Percentiles rank a stretch among this genome's conserved stretches.
These are phyloP conservation scores for Alviniconcha marisindica DNA, from an alignment of 1,140 invertebrate species.

Conservation along the genomic window DNA sequence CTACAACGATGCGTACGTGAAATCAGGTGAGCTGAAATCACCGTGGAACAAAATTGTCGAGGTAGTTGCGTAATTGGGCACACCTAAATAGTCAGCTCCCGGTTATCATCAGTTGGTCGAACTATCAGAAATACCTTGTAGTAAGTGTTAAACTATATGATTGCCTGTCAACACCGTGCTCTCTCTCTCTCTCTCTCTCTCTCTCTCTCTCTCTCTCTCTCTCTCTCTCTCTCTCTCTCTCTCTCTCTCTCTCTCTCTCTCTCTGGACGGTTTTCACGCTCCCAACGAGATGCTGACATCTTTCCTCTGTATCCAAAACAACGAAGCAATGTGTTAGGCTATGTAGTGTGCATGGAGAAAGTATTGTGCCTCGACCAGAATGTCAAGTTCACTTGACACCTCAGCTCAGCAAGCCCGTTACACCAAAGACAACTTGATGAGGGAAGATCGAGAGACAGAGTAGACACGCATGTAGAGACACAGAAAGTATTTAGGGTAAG, in stretches of 20 bases:
- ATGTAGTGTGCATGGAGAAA: no score
- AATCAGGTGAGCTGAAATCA: conserved; percentile 50
- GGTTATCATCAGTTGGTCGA: neutral
- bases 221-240: neutral
- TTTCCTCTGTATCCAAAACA: no score
- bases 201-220: neutral
- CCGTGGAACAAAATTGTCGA: no score
- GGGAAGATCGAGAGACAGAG: no score
- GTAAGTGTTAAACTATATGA: neutral
- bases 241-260: neutral
- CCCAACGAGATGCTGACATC: neutral
- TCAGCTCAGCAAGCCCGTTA: no score
- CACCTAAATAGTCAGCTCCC: neutral
- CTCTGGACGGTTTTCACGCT: neutral
- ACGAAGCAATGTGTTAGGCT: no score
- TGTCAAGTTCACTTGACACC: no score
- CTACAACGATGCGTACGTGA: conserved; percentile 44
- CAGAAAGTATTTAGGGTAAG: no score
- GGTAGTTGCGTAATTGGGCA: neutral
- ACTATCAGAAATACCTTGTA: neutral
- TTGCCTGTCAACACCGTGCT: neutral
- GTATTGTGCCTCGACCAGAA: no score
- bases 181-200: neutral
- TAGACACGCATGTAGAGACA: no score
- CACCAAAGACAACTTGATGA: no score